A percentile compares a stretch with the other conserved stretches of the same genome.
Evolutionary conservation across 2,888 invertebrate species (phyloP).

Genomic region (Cylindroiulus punctatus): DNA sequence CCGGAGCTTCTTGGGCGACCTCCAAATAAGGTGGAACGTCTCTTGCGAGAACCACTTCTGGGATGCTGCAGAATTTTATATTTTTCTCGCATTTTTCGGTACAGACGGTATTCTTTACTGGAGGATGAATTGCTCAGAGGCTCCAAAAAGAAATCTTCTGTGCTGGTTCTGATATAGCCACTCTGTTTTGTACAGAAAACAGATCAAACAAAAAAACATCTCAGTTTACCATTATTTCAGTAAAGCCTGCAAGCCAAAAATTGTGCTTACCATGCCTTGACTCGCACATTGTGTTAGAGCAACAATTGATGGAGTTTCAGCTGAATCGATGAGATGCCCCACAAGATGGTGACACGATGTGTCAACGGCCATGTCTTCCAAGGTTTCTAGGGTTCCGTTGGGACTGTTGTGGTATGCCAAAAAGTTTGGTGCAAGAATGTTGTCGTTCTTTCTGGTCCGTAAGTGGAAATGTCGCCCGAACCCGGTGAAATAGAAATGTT

Average conservation of each 20-base stretch:
- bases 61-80: neutral
- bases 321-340: constrained; percentile 2
- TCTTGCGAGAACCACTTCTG: neutral
- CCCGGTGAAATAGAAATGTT: constrained; percentile 33
- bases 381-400: neutral
- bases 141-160: constrained; percentile 50
- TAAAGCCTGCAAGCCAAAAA: neutral
- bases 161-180: constrained; percentile 52
- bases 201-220: too few relatives aligned
- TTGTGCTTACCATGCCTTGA: constrained; percentile 28
- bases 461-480: constrained; percentile 51
- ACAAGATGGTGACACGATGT: constrained; percentile 43
- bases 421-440: constrained; percentile 41
- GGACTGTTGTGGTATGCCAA: constrained; percentile 30
- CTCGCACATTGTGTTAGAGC: constrained; percentile 46
- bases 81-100: constrained; percentile 42
- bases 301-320: constrained; percentile 44
- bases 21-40: neutral
- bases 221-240: neutral
- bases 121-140: neutral
- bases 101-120: neutral
- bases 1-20: constrained; percentile 6
- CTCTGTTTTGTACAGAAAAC: neutral
- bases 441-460: neutral
- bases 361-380: neutral